These are phyloP conservation scores for Antechinus flavipes DNA, from an alignment of 2,113 vertebrate species.

Conservation along the genomic window DNA sequence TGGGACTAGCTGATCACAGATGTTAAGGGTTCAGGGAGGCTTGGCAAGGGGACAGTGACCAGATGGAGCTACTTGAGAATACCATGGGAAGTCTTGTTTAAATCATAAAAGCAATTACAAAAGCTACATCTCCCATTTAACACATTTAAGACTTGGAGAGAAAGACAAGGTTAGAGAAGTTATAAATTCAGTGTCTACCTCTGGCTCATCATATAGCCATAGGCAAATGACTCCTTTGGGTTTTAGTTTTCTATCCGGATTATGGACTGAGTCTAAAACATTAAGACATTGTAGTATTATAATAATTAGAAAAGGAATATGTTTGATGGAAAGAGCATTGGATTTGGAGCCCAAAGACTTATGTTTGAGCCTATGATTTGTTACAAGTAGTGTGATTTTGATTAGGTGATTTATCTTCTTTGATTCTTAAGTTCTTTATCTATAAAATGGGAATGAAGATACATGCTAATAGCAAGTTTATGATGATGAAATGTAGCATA, in stretches of 20 bases:
- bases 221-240: neutral
- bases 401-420: neutral
- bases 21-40: constrained; percentile 17
- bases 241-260: neutral
- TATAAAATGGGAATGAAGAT: neutral
- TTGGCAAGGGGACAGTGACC: neutral
- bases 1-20: constrained; percentile 17
- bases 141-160: neutral
- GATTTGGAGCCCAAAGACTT: neutral
- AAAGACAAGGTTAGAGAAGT: neutral
- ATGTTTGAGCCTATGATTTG: neutral
- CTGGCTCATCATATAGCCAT: neutral
- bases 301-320: neutral
- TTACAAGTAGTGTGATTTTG: neutral
- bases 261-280: neutral
- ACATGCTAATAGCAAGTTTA: neutral
- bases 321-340: neutral
- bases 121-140: neutral
- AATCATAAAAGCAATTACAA: neutral
- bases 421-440: neutral
- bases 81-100: neutral
- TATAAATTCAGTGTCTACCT: neutral
- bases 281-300: neutral
- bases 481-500: neutral
- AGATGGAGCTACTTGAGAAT: constrained; percentile 26